Percentiles rank a stretch among this genome's conserved stretches.
These are phyloP conservation scores for Idaea biselata DNA, from an alignment of 2,888 invertebrate species.

Conservation along the genomic window DNA sequence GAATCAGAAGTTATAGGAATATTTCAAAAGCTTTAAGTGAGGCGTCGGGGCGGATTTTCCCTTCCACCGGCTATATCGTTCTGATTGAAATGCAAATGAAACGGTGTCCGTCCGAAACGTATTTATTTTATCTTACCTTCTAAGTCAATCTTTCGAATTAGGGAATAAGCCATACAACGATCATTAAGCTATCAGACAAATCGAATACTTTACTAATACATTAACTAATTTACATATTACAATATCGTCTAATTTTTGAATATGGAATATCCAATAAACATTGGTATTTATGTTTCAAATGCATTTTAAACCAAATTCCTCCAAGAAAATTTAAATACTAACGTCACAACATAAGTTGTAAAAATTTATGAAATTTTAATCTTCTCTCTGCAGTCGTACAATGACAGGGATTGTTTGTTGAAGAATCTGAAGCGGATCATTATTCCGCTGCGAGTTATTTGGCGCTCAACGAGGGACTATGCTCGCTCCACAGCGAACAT, in stretches of 20 bases:
- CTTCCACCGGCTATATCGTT: constrained; percentile 74
- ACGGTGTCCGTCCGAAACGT: constrained; percentile 71
- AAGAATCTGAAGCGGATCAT: constrained; percentile 64
- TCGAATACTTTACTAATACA: background rate
- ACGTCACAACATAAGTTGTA: constrained; percentile 33
- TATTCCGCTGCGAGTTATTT: constrained; percentile 67
- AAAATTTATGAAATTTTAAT: constrained; percentile 51
- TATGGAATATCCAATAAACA: background rate
- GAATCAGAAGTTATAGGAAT: constrained; percentile 78
- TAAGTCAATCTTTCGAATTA: constrained; percentile 62
- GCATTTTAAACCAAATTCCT: background rate
- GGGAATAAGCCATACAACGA: constrained; percentile 35
- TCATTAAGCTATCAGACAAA: background rate
- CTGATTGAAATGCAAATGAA: constrained; percentile 79
- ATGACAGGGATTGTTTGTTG: constrained; percentile 59
- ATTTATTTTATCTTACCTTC: constrained; percentile 68
- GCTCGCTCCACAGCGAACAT: constrained; percentile 47
- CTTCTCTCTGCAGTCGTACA: constrained; percentile 47
- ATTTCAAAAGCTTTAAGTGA: constrained; percentile 78
- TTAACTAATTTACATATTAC: background rate
- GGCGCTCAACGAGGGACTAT: constrained; percentile 59
- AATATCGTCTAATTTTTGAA: background rate
- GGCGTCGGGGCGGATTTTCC: constrained; percentile 76
- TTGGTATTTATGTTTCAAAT: background rate
- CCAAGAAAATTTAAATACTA: constrained; percentile 18